phyloP scores from a whole-genome alignment of 2,888 invertebrate species.

The Myathropa florea region DNA sequence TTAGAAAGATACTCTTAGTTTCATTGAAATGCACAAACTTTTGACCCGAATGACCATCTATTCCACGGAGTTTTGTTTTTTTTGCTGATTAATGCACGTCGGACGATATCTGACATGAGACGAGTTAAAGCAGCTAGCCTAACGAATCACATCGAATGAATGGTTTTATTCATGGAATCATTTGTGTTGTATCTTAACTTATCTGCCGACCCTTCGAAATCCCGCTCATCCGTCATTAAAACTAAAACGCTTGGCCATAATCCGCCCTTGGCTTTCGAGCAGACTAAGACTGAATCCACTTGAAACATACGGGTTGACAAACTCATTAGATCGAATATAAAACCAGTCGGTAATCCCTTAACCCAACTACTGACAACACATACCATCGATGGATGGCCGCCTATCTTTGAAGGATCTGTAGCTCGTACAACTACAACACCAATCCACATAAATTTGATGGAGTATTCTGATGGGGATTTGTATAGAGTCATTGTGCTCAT shows the following conservation, averaged over 20 bases:
- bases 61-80: no score
- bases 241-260: background rate
- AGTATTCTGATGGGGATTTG: constrained; percentile 30
- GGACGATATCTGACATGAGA: no score
- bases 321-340: background rate
- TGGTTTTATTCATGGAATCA: background rate
- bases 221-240: background rate
- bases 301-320: background rate
- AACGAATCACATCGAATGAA: background rate
- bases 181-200: background rate
- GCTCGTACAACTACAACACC: background rate
- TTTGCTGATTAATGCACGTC: no score
- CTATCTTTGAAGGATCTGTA: background rate
- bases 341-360: background rate
- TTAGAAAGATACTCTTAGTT: no score
- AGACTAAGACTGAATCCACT: background rate
- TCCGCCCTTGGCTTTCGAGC: background rate
- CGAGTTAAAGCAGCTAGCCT: no score
- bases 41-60: no score
- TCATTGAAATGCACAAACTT: no score
- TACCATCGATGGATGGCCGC: background rate
- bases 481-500: constrained; percentile 20
- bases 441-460: constrained; percentile 15
- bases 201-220: background rate
- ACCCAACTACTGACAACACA: background rate